A percentile compares a stretch with the other conserved stretches of the same genome.
Evolutionary conservation across 2,113 vertebrate genomes (phyloP).

Genomic region (Edolisoma coerulescens): DNA sequence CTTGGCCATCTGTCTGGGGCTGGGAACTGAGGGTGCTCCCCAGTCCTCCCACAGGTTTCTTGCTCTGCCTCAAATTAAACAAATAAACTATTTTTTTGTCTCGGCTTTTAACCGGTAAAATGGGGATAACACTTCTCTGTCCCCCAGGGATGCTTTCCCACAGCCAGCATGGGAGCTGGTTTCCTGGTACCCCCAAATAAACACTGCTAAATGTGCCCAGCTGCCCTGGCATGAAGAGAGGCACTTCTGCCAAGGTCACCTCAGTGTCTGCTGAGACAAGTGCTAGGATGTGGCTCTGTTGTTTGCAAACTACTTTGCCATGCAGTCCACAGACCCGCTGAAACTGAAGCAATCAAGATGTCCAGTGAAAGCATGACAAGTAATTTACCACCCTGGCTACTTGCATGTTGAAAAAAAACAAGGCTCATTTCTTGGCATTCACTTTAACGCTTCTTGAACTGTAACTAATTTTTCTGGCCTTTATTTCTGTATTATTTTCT

Average conservation of each 20-base stretch:
- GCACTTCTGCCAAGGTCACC: background rate
- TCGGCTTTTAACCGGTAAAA: background rate
- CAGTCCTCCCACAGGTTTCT: background rate
- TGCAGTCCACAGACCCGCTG: background rate
- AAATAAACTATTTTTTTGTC: background rate
- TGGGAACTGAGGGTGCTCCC: background rate
- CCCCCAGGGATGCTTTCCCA: background rate
- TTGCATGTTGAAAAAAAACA: background rate
- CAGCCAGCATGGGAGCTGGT: background rate
- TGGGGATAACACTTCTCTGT: background rate
- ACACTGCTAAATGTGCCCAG: background rate
- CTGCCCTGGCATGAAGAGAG: background rate
- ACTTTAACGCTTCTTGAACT: background rate
- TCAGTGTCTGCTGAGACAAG: background rate
- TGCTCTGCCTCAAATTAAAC: background rate
- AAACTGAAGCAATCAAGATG: background rate
- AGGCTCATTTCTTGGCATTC: background rate
- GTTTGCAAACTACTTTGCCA: background rate
- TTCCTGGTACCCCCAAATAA: background rate
- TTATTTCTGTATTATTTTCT: background rate
- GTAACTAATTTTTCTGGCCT: background rate
- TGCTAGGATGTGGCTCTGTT: background rate
- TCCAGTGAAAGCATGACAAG: background rate
- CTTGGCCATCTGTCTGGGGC: slow-evolving; percentile 8
- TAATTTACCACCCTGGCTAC: background rate